These are phyloP conservation scores for Proterorhinus semilunaris DNA, from an alignment of 2,113 vertebrate species.

Conservation along the genomic window DNA sequence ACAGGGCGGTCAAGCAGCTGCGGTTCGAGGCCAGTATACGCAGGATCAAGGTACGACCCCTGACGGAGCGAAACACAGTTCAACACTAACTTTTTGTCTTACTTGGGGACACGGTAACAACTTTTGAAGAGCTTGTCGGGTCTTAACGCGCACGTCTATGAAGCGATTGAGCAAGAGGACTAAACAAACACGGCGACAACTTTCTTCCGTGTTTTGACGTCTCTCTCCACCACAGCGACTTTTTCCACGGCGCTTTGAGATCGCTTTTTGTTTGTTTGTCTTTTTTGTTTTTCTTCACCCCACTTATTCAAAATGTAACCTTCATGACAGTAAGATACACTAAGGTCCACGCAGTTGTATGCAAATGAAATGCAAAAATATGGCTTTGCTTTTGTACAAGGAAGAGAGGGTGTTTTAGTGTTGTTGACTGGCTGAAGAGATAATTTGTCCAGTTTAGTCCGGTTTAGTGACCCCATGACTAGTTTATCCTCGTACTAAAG, in stretches of 20 bases:
- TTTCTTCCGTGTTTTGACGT: constrained; percentile 13
- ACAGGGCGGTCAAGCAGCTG: constrained; percentile 77
- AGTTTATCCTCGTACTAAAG: not conserved
- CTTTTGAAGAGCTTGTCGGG: not conserved
- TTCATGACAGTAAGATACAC: not conserved
- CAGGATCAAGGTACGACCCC: constrained; percentile 73
- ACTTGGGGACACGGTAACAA: constrained; percentile 38
- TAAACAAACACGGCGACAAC: not conserved
- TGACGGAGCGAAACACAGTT: constrained; percentile 41
- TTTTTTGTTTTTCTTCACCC: no score
- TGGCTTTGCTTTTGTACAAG: not conserved
- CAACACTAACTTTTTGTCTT: constrained; percentile 2
- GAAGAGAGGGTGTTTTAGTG: not conserved
- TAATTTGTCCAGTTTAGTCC: constrained; percentile 1
- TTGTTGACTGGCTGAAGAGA: not conserved
- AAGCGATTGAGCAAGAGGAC: not conserved
- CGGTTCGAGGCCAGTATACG: constrained; percentile 73
- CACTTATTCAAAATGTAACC: not conserved
- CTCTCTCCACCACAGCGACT: not conserved
- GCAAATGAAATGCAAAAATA: constrained; percentile 55
- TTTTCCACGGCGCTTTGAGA: not conserved
- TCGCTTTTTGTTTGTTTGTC: not conserved
- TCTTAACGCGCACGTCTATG: not conserved
- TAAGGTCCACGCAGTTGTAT: constrained; percentile 13
- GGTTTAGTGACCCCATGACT: constrained; percentile 1